Evolutionary conservation across 2,797 vertebrate species (phyloP).

Genomic region (Anolis apletophallus): DNA sequence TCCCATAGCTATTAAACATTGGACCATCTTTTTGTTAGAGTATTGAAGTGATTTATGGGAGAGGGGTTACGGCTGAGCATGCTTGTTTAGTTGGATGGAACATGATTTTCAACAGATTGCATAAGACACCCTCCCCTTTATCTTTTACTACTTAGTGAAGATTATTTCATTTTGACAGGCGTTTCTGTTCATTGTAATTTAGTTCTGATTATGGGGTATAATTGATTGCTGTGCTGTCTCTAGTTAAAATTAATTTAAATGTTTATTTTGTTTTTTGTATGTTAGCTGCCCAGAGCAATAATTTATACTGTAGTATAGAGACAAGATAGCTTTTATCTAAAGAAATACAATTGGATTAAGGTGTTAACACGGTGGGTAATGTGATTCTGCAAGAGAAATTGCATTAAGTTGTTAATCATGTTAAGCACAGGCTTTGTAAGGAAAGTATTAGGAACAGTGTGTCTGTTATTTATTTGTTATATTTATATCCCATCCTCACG

Average conservation of each 20-base stretch:
- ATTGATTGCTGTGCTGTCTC: neutral
- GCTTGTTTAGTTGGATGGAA: neutral
- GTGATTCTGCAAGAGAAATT: neutral
- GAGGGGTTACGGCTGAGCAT: neutral
- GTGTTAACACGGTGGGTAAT: neutral
- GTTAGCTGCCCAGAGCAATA: neutral
- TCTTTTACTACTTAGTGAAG: neutral
- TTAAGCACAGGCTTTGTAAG: neutral
- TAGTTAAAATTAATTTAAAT: neutral
- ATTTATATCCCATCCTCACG: neutral
- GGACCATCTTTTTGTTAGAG: neutral
- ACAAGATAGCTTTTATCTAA: neutral
- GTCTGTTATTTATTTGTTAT: neutral
- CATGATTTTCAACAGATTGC: neutral
- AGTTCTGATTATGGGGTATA: neutral
- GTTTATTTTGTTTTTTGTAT: neutral
- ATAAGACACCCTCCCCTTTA: no score
- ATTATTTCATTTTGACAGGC: neutral
- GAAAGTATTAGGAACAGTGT: neutral
- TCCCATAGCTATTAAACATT: neutral
- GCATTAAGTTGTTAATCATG: neutral
- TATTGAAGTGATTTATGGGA: neutral
- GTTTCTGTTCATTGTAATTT: neutral
- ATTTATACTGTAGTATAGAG: neutral
- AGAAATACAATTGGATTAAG: slow-evolving; percentile 7